These are phyloP conservation scores for Lineus longissimus DNA, from an alignment of 1,140 invertebrate genomes.

Conservation along the genomic window DNA sequence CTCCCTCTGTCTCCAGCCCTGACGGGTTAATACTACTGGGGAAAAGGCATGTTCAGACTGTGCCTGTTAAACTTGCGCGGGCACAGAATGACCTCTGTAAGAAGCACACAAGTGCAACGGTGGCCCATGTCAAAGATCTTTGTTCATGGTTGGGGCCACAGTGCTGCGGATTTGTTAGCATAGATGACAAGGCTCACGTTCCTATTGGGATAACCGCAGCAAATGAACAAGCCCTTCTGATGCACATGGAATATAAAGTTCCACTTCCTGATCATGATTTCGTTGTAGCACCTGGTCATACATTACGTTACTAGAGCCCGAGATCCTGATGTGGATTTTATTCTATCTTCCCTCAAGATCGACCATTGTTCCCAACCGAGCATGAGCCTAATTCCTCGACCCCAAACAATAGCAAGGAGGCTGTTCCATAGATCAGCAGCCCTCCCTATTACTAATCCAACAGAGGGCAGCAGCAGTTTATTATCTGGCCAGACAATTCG, in stretches of 20 bases:
- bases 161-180: background rate
- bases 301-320: too few relatives aligned
- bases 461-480: too few relatives aligned
- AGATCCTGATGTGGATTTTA: too few relatives aligned
- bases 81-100: background rate
- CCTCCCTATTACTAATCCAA: too few relatives aligned
- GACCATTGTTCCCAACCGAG: too few relatives aligned
- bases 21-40: background rate
- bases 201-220: background rate
- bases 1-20: background rate
- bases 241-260: background rate
- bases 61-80: background rate
- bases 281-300: background rate
- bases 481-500: too few relatives aligned
- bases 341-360: too few relatives aligned
- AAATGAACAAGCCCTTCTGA: background rate
- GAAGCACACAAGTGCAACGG: background rate
- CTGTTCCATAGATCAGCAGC: too few relatives aligned
- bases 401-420: too few relatives aligned
- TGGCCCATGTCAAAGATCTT: background rate
- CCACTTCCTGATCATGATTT: constrained; percentile 2
- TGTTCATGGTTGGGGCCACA: background rate
- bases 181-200: constrained; percentile 1
- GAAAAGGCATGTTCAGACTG: background rate
- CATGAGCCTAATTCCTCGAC: too few relatives aligned